These are phyloP conservation scores for Galerucella nymphaeae DNA, from an alignment of 2,888 invertebrate genomes.

Conservation along the genomic window DNA sequence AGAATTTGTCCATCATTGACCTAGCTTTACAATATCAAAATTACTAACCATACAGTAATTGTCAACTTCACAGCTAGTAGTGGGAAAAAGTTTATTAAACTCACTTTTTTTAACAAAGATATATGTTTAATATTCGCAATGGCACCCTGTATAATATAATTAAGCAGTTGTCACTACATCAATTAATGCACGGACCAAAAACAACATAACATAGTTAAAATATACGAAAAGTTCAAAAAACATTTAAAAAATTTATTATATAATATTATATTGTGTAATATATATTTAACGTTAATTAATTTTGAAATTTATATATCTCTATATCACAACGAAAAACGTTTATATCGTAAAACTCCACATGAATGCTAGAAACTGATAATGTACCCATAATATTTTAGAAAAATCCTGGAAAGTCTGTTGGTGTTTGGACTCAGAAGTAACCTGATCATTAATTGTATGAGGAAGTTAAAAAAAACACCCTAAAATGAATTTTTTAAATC, in stretches of 20 bases:
- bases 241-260: conserved; percentile 22
- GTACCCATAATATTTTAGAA: neutral
- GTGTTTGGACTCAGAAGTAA: neutral
- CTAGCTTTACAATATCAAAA: no score
- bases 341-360: conserved; percentile 1
- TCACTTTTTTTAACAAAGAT: neutral
- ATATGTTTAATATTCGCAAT: conserved; percentile 1
- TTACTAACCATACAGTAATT: no score
- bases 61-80: no score
- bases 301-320: conserved; percentile 19
- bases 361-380: neutral
- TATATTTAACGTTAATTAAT: conserved; percentile 24
- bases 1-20: no score
- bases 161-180: conserved; percentile 36
- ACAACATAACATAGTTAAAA: conserved; percentile 53
- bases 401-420: neutral
- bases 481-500: neutral
- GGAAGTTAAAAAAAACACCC: neutral
- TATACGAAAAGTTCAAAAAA: conserved; percentile 46
- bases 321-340: conserved; percentile 31
- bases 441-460: neutral
- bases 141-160: conserved; percentile 36
- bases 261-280: neutral
- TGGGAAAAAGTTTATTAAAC: no score
- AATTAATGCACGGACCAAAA: conserved; percentile 58